A percentile compares a stretch with the other conserved stretches of the same genome.
These are phyloP conservation scores for Parasteatoda lunata DNA, from an alignment of 2,888 invertebrate genomes.

Conservation along the genomic window DNA sequence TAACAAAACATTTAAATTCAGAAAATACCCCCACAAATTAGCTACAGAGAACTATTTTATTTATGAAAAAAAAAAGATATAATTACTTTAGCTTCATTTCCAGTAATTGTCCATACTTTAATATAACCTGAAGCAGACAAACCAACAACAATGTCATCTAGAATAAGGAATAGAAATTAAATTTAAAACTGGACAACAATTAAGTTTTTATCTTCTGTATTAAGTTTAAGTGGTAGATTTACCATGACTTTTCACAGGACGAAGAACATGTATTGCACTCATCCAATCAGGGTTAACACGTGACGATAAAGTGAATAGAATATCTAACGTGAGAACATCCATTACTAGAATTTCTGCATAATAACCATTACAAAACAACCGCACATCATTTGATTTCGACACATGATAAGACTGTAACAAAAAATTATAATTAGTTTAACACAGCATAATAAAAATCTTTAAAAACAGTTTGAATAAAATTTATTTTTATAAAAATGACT, in stretches of 20 bases:
- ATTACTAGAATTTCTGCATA: slow-evolving; percentile 98
- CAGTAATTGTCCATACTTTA: slow-evolving; percentile 95
- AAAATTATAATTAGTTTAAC: not conserved
- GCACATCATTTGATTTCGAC: slow-evolving; percentile 84
- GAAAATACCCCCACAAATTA: too few relatives aligned
- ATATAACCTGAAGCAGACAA: slow-evolving; percentile 96
- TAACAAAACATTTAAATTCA: too few relatives aligned
- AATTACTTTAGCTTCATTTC: slow-evolving; percentile 85
- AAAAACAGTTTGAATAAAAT: too few relatives aligned
- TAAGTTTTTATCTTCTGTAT: not conserved
- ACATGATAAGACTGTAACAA: slow-evolving; percentile 83
- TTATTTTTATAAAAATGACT: too few relatives aligned
- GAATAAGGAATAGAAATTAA: not conserved
- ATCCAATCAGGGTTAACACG: slow-evolving; percentile 99
- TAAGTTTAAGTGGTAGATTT: slow-evolving; percentile 12
- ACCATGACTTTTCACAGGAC: slow-evolving; percentile 81
- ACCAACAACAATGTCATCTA: slow-evolving; percentile 95
- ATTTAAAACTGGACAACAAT: not conserved
- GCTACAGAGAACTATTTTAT: too few relatives aligned
- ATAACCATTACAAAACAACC: slow-evolving; percentile 96
- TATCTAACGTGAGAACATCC: slow-evolving; percentile 82
- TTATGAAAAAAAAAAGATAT: not conserved
- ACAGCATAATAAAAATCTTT: too few relatives aligned
- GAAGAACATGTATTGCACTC: slow-evolving; percentile 90
- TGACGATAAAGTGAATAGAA: slow-evolving; percentile 92